phyloP scores from a whole-genome alignment of 1,140 invertebrate genomes.

The Drosophila subobscura region DNA sequence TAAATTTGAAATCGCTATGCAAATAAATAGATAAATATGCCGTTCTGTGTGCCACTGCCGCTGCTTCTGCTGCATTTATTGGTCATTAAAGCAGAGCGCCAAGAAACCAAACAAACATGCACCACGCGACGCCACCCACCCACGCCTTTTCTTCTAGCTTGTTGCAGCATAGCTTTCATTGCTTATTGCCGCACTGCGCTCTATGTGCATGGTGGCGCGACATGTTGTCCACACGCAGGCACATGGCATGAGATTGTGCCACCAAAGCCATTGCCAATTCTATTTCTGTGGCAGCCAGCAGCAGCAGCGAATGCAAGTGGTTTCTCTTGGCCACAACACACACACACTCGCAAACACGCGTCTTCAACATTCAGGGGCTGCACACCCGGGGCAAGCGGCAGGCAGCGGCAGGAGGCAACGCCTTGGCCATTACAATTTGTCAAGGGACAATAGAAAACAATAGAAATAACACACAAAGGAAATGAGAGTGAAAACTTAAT shows the following conservation, averaged over 20 bases:
- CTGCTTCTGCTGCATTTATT: constrained; percentile 51
- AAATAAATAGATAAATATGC: constrained; percentile 50
- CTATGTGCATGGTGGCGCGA: constrained; percentile 59
- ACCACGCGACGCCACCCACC: constrained; percentile 37
- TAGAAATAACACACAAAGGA: constrained; percentile 36
- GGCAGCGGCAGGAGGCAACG: constrained; percentile 12
- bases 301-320: constrained; percentile 67
- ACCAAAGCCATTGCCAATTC: constrained; percentile 79
- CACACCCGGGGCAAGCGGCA: background rate
- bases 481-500: constrained; percentile 50
- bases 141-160: background rate
- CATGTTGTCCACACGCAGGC: constrained; percentile 73
- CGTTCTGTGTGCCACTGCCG: constrained; percentile 4
- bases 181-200: constrained; percentile 29
- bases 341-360: background rate
- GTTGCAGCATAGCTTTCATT: constrained; percentile 41
- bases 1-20: constrained; percentile 46
- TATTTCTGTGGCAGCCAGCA: constrained; percentile 56
- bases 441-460: constrained; percentile 45
- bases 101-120: constrained; percentile 23
- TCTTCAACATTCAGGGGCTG: constrained; percentile 5
- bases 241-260: constrained; percentile 21
- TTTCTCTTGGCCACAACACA: constrained; percentile 43
- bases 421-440: constrained; percentile 54
- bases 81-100: constrained; percentile 52